Percentiles rank a stretch among this genome's conserved stretches.
These are phyloP conservation scores for Dromococcyx pavoninus DNA, from an alignment of 2,797 vertebrate species.

Conservation along the genomic window DNA sequence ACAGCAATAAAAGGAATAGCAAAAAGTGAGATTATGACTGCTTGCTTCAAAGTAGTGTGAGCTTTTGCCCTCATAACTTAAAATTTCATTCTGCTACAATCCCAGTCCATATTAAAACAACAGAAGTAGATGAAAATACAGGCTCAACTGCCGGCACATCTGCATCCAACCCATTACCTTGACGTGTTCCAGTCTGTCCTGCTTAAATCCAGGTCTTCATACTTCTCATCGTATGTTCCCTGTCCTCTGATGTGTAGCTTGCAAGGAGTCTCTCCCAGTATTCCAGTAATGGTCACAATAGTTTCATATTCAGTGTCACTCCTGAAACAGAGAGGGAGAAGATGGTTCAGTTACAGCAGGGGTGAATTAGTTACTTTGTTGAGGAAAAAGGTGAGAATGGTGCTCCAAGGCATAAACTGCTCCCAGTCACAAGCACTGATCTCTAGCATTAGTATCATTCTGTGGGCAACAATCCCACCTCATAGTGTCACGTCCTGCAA, in stretches of 20 bases:
- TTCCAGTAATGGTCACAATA: constrained; percentile 75
- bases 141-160: background rate
- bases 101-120: background rate
- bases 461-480: fast-evolving
- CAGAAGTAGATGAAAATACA: background rate
- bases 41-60: background rate
- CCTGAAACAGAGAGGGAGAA: constrained; percentile 64
- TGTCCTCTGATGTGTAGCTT: constrained; percentile 75
- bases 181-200: background rate
- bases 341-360: background rate
- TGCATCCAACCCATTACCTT: background rate
- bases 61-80: background rate
- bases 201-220: background rate
- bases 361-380: background rate
- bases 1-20: background rate
- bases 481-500: fast-evolving
- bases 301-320: constrained; percentile 73
- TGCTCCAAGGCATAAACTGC: background rate
- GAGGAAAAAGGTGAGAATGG: background rate
- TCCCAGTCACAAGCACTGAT: background rate
- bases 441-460: fast-evolving
- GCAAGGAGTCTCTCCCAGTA: constrained; percentile 80
- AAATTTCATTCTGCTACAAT: background rate
- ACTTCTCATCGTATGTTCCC: constrained; percentile 76
- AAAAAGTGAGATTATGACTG: background rate